Conservation (phyloP, 2,888 invertebrate species). For the Antheraea assamensis region DNA sequence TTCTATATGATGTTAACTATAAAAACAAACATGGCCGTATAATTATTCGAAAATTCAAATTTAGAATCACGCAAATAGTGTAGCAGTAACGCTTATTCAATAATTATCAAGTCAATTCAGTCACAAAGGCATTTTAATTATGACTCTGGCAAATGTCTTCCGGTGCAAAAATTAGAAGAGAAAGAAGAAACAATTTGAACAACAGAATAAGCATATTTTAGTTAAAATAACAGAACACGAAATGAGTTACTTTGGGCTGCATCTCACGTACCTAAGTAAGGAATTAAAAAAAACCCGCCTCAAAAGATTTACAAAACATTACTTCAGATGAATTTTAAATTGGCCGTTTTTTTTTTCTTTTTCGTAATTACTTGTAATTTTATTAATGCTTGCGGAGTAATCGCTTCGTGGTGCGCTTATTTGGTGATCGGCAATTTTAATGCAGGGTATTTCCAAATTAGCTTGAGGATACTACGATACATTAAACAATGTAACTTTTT, state of each 20-base stretch:
- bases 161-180: background rate
- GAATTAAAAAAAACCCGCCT: slow-evolving; percentile 22
- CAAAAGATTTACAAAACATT: slow-evolving; percentile 14
- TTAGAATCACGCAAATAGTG: background rate
- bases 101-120: too few relatives aligned
- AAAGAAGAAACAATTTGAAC: background rate
- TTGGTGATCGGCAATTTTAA: slow-evolving; percentile 60
- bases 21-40: background rate
- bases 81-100: too few relatives aligned
- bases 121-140: too few relatives aligned
- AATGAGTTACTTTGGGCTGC: slow-evolving; percentile 11
- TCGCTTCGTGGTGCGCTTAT: slow-evolving; percentile 48
- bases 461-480: slow-evolving; percentile 33
- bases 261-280: slow-evolving; percentile 22
- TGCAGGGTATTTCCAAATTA: slow-evolving; percentile 27
- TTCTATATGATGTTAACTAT: too few relatives aligned
- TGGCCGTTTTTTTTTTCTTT: slow-evolving; percentile 31
- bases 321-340: slow-evolving; percentile 18
- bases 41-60: background rate
- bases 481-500: slow-evolving; percentile 36
- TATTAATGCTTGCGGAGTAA: slow-evolving; percentile 54
- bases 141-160: background rate
- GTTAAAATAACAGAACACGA: slow-evolving; percentile 20
- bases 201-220: slow-evolving; percentile 11
- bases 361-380: slow-evolving; percentile 56